Evolutionary conservation across 2,797 vertebrate species (phyloP), one percentile per base, ranked within the genome.

Genomic region (Falco peregrinus): DNA sequence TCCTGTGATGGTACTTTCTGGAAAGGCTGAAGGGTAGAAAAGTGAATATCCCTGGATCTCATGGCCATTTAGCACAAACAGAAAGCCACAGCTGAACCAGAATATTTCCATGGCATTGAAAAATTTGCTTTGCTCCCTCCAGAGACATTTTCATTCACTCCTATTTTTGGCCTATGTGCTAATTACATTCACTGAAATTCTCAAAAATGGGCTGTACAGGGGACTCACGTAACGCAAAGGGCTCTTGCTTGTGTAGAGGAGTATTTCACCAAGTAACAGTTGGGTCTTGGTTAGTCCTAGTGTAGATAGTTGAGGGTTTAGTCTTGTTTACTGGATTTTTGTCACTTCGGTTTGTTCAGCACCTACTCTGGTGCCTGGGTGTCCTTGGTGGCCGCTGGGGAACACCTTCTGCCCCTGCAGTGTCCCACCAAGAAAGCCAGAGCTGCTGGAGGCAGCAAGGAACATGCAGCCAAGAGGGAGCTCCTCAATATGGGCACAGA

Each of bases 401-500:
- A 87, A 59, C 4, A 13, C 33, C 31, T 68, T n/a, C 17, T 53
- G 10, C 14, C 28, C 13, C 3, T 1, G 0, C 15, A 60, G 50
- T 61, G 47, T 13, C 59, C 28, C 48, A 13, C 11, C 2, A 4
- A 79, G 74, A 29, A 79, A 76, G 29, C 28, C 54, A 47, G 63
- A 77, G 31, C 2, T 79, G 48, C 56, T 59, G 71, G n/a, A 81
- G 35, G 54, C 10, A 48, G 25, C 0, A 9, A 59, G 51, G 39
- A 61, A 51, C 2, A 1, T 15, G 60, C 31, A 64, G 37, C 45
- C 31, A 17, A 24, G 33, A 82, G 45, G 41, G 39, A 91, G 15
- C 3, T 43, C 22, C 51, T 73, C 33, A 22, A 5, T 10, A 47
- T 0, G 3, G 56, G 21, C n/a, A 35, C 1, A 4, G 53, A 68